Conservation (phyloP, 2,113 vertebrate species). For the Pyrgilauda ruficollis region DNA sequence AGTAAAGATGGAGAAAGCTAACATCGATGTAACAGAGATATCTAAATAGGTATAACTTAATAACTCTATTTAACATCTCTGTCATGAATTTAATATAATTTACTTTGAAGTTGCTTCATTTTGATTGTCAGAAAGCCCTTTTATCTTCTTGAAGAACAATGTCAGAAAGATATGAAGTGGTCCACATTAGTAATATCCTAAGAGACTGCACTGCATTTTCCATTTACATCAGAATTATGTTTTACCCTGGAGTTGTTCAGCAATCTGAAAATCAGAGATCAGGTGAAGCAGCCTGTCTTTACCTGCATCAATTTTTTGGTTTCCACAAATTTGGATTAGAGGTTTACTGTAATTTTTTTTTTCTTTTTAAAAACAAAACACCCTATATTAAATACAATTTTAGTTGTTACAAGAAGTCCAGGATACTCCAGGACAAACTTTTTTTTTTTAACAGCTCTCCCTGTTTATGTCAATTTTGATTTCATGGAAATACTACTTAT, state of each 20-base stretch:
- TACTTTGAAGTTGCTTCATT: neutral
- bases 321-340: neutral
- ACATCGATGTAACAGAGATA: rapidly evolving
- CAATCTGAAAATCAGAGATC: neutral
- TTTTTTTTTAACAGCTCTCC: neutral
- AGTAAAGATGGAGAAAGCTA: neutral
- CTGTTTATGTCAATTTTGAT: neutral
- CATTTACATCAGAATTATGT: neutral
- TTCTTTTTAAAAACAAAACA: neutral
- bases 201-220: neutral
- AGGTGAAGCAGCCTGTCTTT: neutral
- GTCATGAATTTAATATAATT: neutral
- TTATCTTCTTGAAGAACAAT: neutral
- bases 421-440: neutral
- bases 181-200: neutral
- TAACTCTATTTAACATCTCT: neutral
- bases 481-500: neutral
- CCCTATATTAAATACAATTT: neutral
- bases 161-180: neutral
- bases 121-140: neutral
- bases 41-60: neutral
- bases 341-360: neutral
- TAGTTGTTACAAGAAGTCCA: neutral
- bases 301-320: neutral
- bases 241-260: neutral